Evolutionary conservation across 2,888 invertebrate genomes (phyloP).

Genomic region (Marasmarcha lunaedactyla): DNA sequence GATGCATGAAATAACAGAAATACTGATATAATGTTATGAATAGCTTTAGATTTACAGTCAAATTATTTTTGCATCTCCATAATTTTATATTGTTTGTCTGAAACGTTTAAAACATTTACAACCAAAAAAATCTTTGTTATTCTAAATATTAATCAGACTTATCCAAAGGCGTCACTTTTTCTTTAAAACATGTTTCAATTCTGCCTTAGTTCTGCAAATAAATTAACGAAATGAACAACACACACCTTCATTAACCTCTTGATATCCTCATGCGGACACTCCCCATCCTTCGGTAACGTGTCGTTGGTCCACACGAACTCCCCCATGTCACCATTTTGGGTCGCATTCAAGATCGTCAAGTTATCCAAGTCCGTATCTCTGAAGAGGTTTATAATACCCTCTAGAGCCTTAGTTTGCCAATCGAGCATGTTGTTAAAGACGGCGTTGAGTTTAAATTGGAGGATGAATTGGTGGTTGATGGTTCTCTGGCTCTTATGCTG

Average conservation of each 20-base stretch:
- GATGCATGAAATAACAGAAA: no score
- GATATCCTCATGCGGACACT: slow-evolving; percentile 83
- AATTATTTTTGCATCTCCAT: no score
- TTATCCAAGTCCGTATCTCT: slow-evolving; percentile 73
- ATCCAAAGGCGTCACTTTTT: no score
- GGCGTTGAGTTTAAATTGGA: slow-evolving; percentile 67
- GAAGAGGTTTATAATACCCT: slow-evolving; percentile 67
- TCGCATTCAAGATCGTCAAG: slow-evolving; percentile 77
- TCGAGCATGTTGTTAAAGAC: slow-evolving; percentile 76
- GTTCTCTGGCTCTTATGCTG: slow-evolving; percentile 83
- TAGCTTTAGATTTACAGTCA: no score
- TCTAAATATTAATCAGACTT: no score
- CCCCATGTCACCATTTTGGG: slow-evolving; percentile 69
- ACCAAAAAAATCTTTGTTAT: no score
- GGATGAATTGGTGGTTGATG: slow-evolving; percentile 84
- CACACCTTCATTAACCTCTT: slow-evolving; percentile 75
- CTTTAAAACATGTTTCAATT: no score
- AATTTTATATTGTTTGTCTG: no score
- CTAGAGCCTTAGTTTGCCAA: slow-evolving; percentile 81
- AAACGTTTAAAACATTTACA: no score
- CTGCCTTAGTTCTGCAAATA: no score
- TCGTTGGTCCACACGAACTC: slow-evolving; percentile 90
- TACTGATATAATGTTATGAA: no score
- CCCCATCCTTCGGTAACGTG: slow-evolving; percentile 77
- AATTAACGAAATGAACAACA: neutral